These are phyloP conservation scores for Brenthis daphne DNA, from an alignment of 2,888 invertebrate genomes.

Conservation along the genomic window DNA sequence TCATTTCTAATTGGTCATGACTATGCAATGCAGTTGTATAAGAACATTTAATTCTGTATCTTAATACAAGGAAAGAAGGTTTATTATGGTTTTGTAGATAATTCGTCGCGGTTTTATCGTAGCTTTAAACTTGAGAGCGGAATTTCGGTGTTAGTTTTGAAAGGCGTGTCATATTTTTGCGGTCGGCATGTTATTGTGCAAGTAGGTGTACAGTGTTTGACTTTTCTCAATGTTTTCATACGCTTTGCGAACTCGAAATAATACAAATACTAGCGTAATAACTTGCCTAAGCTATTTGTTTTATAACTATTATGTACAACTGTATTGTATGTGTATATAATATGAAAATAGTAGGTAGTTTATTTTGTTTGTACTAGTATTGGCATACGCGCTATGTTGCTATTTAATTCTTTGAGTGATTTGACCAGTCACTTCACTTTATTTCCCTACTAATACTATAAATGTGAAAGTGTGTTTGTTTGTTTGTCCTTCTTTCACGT, in stretches of 20 bases:
- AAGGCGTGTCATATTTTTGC: constrained; percentile 31
- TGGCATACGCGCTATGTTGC: too few species aligned
- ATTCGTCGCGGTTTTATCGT: constrained; percentile 26
- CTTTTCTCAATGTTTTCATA: constrained; percentile 31
- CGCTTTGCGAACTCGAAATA: constrained; percentile 28
- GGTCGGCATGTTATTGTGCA: constrained; percentile 36
- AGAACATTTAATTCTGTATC: constrained; percentile 15
- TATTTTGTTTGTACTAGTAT: too few species aligned
- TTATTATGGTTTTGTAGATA: constrained; percentile 14
- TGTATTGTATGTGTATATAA: too few species aligned
- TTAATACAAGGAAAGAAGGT: constrained; percentile 16
- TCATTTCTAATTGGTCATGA: constrained; percentile 41
- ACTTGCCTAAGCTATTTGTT: constrained; percentile 25
- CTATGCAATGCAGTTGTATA: not conserved
- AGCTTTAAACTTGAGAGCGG: constrained; percentile 31
- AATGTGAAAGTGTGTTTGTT: too few species aligned
- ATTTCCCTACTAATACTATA: too few species aligned
- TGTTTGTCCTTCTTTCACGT: too few species aligned
- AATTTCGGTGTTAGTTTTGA: constrained; percentile 34
- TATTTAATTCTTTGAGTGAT: too few species aligned
- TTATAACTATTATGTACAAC: constrained; percentile 5
- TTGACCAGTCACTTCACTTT: too few species aligned
- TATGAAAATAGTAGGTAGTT: too few species aligned
- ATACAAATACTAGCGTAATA: constrained; percentile 33
- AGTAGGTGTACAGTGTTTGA: constrained; percentile 29